Evolutionary conservation across 1,140 invertebrate species (phyloP), one percentile per base, ranked within the genome.

Genomic region (Pinna nobilis): DNA sequence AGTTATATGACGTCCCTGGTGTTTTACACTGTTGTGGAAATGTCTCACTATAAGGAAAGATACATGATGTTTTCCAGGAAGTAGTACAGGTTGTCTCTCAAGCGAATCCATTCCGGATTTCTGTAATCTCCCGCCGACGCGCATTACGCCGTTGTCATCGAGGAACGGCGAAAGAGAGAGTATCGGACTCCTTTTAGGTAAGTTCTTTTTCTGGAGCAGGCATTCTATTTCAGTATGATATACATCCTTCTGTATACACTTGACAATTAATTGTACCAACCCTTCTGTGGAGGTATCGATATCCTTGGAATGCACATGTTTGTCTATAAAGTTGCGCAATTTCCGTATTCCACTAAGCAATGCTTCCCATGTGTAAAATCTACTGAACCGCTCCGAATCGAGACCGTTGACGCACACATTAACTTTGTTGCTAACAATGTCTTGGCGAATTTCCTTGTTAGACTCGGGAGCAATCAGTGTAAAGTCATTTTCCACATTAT

Each of bases 61-160:
- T 23, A 65, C 28, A 25, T 65, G 39, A 20, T 30, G 6, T 41
- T 65, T 11, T 13, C 41, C 28, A n/a, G 61, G 39, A 65, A 47
- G 47, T 6, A 65, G n/a, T 15, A 49, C n/a, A 47, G 61, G 61
- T 49, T 65, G 11, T 23, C 23, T 60, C 15, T 30, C 23, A 32
- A n/a, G 30, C 20, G 25, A 0, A 5, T 55, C 51, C 23, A 55
- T 15, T 28, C 23, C 1, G 13, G 51, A 55, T 32, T 30, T 15
- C 33, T 30, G 23, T n/a, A 82, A 47, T 3, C 78, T 49, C 23
- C 80, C 82, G 13, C 80, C 75, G 53, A 83, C 70, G 39, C 51
- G n/a, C 15, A 71, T 30, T 28, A 76, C 5, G 4, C 68, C 74
- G 39, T 49, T 28, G n/a, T 37, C 6, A 35, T 77, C 60, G 11